Conservation (phyloP, 2,797 vertebrate genomes). For the Malurus splendens region DNA sequence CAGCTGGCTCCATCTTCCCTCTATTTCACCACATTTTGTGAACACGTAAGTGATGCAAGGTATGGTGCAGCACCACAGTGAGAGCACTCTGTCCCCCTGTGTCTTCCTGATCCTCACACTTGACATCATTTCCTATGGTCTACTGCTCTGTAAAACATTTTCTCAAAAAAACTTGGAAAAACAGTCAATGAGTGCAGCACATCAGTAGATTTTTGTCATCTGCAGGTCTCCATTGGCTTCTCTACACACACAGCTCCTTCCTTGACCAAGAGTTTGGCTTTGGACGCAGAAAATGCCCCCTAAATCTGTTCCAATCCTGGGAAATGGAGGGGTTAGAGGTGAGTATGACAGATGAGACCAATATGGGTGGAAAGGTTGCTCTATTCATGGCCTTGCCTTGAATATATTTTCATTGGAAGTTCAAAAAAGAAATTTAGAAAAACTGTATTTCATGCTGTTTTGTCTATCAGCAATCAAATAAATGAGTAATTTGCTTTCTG, state of each 20-base stretch:
- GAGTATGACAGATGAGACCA: not conserved
- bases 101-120: not conserved
- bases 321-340: not conserved
- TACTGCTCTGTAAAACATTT: not conserved
- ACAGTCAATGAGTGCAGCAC: accelerated
- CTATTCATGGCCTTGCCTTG: not conserved
- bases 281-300: not conserved
- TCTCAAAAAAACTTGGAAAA: not conserved
- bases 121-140: not conserved
- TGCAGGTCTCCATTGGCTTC: not conserved
- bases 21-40: not conserved
- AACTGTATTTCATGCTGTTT: not conserved
- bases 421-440: not conserved
- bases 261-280: accelerated
- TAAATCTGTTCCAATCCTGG: not conserved
- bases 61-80: not conserved
- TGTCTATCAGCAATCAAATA: not conserved
- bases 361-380: not conserved
- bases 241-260: not conserved
- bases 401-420: not conserved
- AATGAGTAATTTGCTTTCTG: not conserved
- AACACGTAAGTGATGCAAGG: not conserved
- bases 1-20: not conserved
- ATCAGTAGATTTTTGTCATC: not conserved
- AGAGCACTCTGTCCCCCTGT: not conserved